Evolutionary conservation across 2,797 vertebrate genomes (phyloP).

Genomic region (Enteromius unitaeniatus): DNA sequence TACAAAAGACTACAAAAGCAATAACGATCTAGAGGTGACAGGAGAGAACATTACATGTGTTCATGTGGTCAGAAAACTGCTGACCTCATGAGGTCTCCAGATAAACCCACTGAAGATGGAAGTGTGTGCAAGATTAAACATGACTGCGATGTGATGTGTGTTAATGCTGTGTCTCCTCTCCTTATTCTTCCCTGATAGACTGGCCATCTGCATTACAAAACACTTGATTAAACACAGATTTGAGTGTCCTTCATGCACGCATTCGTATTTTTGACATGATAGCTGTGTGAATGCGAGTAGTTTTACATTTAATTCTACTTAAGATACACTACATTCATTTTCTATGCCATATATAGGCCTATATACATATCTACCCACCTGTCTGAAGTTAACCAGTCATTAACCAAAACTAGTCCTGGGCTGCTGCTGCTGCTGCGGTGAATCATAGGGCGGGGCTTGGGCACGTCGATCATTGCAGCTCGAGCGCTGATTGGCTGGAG

Average conservation of each 20-base stretch:
- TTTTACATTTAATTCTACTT: not conserved
- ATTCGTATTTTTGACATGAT: not conserved
- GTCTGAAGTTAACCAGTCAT: not conserved
- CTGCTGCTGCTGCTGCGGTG: slow-evolving; percentile 6
- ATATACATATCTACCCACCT: not conserved
- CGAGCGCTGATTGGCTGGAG: not conserved
- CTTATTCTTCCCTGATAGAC: not conserved
- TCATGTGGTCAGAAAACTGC: not conserved
- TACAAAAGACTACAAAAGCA: not conserved
- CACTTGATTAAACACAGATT: not conserved
- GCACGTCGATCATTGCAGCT: not conserved
- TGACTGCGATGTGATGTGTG: not conserved
- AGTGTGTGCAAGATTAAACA: not conserved
- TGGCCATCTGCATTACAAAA: not conserved
- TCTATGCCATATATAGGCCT: not conserved
- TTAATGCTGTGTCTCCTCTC: not conserved
- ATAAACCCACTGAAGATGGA: not conserved
- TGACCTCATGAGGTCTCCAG: not conserved
- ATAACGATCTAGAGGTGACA: not conserved
- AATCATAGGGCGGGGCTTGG: not conserved
- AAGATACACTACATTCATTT: not conserved
- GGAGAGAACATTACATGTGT: not conserved
- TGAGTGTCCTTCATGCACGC: not conserved
- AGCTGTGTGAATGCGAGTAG: not conserved
- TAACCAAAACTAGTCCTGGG: not conserved